A percentile compares a stretch with the other conserved stretches of the same genome.
Conservation (phyloP, 1,140 invertebrate species). For the Vollenhovia emeryi region DNA sequence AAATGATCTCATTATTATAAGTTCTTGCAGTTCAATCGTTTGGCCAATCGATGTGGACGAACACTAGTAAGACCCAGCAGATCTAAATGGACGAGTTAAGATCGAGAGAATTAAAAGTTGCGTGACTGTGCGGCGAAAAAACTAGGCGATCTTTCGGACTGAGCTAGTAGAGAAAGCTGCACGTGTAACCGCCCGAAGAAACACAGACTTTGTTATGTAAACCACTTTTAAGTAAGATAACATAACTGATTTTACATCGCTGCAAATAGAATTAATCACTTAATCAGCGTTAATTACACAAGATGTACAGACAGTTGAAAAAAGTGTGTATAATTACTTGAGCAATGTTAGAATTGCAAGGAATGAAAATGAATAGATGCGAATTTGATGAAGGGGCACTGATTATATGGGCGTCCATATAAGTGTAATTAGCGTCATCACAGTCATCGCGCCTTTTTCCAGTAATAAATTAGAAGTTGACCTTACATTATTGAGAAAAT, state of each 20-base stretch:
- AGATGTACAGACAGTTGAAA: background rate
- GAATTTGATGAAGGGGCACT: background rate
- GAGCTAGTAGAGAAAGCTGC: conserved; percentile 18
- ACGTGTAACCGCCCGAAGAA: background rate
- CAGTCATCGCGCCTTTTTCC: background rate
- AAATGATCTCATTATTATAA: conserved; percentile 30
- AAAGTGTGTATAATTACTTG: background rate
- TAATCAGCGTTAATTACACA: background rate
- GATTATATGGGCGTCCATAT: background rate
- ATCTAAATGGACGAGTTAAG: background rate
- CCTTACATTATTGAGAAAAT: background rate
- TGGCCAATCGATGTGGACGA: background rate
- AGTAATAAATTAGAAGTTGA: conserved; percentile 2
- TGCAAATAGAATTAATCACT: conserved; percentile 5
- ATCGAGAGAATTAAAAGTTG: conserved; percentile 45
- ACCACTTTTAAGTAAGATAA: background rate
- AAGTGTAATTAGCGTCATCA: background rate
- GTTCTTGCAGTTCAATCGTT: background rate
- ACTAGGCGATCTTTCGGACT: conserved; percentile 19
- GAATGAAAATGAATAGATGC: background rate
- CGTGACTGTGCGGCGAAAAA: conserved; percentile 23
- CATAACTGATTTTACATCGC: background rate
- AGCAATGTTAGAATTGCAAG: background rate
- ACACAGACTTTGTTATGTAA: conserved; percentile 5
- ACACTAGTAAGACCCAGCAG: background rate